Evolutionary conservation across 2,797 vertebrate genomes (phyloP).

Genomic region (Hoplostethus atlanticus): DNA sequence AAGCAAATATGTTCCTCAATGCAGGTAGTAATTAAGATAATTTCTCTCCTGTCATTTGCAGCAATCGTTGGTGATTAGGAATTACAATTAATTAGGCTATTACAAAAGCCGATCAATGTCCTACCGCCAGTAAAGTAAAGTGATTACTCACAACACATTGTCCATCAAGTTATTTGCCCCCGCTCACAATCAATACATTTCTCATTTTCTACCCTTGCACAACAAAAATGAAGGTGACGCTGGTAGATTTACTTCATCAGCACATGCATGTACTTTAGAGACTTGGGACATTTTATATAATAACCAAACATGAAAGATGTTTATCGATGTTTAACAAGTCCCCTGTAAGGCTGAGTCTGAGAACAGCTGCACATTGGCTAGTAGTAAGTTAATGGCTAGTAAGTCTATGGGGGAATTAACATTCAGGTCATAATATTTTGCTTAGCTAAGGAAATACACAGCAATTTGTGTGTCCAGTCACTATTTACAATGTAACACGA

Average conservation of each 20-base stretch:
- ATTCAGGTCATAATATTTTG: too few species aligned
- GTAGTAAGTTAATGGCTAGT: too few species aligned
- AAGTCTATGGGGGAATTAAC: too few species aligned
- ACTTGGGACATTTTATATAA: not conserved
- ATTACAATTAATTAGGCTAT: slow-evolving; percentile 46
- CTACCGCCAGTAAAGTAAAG: slow-evolving; percentile 34
- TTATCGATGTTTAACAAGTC: too few species aligned
- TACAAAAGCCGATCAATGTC: slow-evolving; percentile 47
- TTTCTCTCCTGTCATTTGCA: slow-evolving; percentile 12
- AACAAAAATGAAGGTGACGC: not conserved
- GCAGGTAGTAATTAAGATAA: not conserved
- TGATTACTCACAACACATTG: slow-evolving; percentile 52
- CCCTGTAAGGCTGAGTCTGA: too few species aligned
- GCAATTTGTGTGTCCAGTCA: too few species aligned
- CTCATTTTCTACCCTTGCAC: not conserved
- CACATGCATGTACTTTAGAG: not conserved
- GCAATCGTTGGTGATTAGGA: slow-evolving; percentile 38
- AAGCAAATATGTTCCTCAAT: not conserved
- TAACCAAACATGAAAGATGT: too few species aligned
- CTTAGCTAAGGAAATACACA: too few species aligned
- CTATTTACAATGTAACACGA: too few species aligned
- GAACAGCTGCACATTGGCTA: too few species aligned
- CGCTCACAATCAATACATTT: slow-evolving; percentile 5
- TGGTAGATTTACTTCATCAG: not conserved
- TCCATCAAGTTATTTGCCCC: slow-evolving; percentile 4